A percentile compares a stretch with the other conserved stretches of the same genome.
phyloP scores from a whole-genome alignment of 2,888 invertebrate genomes.

The Sympetrum striolatum region DNA sequence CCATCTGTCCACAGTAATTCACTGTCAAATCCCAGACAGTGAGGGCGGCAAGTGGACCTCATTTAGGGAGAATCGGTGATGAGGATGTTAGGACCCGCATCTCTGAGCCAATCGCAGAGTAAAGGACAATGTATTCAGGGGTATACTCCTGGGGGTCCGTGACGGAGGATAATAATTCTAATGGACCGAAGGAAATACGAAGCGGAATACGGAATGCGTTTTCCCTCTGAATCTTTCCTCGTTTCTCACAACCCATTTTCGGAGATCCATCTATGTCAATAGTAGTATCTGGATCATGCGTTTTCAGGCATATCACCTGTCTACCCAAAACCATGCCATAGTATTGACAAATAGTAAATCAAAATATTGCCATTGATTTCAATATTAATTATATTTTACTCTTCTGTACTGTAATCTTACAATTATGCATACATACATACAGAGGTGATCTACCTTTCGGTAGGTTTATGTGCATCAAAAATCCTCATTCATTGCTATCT shows the following conservation, averaged over 20 bases:
- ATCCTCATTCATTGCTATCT: too few relatives aligned
- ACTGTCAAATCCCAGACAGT: constrained; percentile 15
- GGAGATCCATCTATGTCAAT: not conserved
- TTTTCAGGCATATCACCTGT: too few relatives aligned
- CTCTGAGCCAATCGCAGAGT: not conserved
- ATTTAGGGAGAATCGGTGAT: constrained; percentile 4
- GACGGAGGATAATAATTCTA: not conserved
- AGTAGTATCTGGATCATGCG: too few relatives aligned
- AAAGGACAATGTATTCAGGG: not conserved
- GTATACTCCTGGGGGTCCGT: not conserved
- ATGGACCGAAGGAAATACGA: not conserved
- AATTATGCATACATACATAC: too few relatives aligned
- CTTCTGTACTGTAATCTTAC: too few relatives aligned
- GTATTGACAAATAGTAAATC: too few relatives aligned
- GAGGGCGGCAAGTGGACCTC: constrained; percentile 1
- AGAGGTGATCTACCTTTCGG: too few relatives aligned
- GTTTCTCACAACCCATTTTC: not conserved
- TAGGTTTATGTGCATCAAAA: too few relatives aligned
- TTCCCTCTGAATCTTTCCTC: too few relatives aligned
- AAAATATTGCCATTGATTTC: too few relatives aligned
- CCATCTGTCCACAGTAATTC: constrained; percentile 9
- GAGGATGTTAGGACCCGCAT: constrained; percentile 38
- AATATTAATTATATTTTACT: too few relatives aligned
- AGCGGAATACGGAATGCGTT: not conserved
- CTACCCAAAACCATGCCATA: too few relatives aligned